phyloP scores from a whole-genome alignment of 2,797 vertebrate genomes.

The Oryzias sinensis region DNA sequence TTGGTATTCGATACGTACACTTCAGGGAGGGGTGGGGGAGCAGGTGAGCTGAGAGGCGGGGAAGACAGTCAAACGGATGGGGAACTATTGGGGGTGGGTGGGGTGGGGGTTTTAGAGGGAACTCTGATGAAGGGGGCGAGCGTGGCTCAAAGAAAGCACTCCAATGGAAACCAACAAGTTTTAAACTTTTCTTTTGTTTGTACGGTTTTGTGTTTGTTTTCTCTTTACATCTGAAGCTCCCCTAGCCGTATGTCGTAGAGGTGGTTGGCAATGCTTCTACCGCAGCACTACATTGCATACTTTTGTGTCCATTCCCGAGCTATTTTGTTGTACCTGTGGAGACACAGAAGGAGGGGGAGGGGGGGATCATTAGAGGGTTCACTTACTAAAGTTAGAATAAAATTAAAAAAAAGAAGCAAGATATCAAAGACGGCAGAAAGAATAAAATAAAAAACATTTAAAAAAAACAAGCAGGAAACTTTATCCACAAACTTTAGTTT shows the following conservation, averaged over 20 bases:
- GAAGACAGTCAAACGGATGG: slow-evolving; percentile 20
- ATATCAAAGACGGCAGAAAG: too few relatives aligned
- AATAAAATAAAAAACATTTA: too few relatives aligned
- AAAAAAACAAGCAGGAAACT: too few relatives aligned
- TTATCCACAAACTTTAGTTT: too few relatives aligned
- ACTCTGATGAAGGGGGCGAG: slow-evolving; percentile 93
- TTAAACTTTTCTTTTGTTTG: slow-evolving; percentile 77
- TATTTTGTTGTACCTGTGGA: slow-evolving; percentile 98
- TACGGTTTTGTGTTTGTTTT: slow-evolving; percentile 76
- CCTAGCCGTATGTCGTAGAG: slow-evolving; percentile 93
- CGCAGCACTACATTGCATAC: slow-evolving; percentile 99
- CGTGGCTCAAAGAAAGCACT: slow-evolving; percentile 99
- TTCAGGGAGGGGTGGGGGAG: slow-evolving; percentile 79
- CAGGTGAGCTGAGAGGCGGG: slow-evolving; percentile 83
- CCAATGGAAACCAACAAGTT: slow-evolving; percentile 98
- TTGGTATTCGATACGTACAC: slow-evolving; percentile 93
- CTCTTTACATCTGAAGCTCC: slow-evolving; percentile 94
- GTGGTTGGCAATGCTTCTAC: slow-evolving; percentile 86
- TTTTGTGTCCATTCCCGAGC: slow-evolving; percentile 99
- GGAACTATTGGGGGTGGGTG: slow-evolving; percentile 76
- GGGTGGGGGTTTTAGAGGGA: slow-evolving; percentile 81
- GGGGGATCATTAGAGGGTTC: neutral
- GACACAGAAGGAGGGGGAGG: slow-evolving; percentile 13
- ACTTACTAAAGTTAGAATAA: neutral
- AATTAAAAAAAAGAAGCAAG: too few relatives aligned